Percentiles rank a stretch among this genome's conserved stretches.
Conservation (phyloP, 2,888 invertebrate species). For the Spilosoma lubricipeda region DNA sequence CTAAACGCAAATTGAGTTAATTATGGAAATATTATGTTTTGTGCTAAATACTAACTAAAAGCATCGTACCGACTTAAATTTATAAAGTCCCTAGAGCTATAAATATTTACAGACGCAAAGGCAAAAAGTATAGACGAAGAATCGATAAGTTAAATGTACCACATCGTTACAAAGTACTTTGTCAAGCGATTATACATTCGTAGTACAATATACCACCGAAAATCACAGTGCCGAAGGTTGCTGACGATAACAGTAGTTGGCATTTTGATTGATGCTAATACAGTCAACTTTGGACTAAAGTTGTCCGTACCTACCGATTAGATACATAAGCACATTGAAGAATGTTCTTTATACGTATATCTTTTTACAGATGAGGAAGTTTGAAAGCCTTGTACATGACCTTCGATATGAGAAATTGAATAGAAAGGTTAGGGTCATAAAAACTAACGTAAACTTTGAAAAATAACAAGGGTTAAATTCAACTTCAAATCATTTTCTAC, state of each 20-base stretch:
- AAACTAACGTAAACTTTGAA: neutral
- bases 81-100: constrained; percentile 6
- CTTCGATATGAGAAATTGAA: constrained; percentile 23
- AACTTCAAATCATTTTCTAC: neutral
- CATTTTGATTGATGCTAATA: constrained; percentile 66
- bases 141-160: constrained; percentile 21
- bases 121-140: constrained; percentile 14
- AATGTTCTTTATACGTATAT: constrained; percentile 14
- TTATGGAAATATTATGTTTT: constrained; percentile 16
- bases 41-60: constrained; percentile 13
- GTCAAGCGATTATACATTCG: constrained; percentile 45
- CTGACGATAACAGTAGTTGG: constrained; percentile 57
- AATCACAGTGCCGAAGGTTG: constrained; percentile 60
- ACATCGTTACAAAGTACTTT: constrained; percentile 23
- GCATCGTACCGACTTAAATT: neutral
- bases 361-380: constrained; percentile 31
- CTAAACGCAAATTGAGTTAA: neutral
- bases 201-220: constrained; percentile 53
- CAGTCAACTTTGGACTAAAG: constrained; percentile 43
- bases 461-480: neutral
- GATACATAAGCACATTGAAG: constrained; percentile 19
- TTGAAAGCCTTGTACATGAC: constrained; percentile 32
- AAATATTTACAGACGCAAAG: constrained; percentile 14
- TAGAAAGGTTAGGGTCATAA: constrained; percentile 15
- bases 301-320: constrained; percentile 41